phyloP scores from a whole-genome alignment of 2,888 invertebrate species.

The Allolobophora icterica region DNA sequence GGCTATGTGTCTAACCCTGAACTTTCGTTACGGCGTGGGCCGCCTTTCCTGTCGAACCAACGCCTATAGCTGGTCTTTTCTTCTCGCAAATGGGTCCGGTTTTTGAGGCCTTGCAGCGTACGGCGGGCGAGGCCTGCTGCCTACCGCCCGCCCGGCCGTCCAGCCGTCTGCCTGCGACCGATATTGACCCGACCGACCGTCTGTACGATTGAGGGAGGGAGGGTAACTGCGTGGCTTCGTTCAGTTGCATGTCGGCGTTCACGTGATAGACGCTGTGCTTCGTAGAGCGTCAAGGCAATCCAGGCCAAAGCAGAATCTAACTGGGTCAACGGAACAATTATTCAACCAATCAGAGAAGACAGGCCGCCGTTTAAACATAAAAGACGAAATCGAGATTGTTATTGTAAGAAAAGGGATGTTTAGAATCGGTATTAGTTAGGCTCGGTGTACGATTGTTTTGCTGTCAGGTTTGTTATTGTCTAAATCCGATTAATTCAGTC shows the following conservation, averaged over 20 bases:
- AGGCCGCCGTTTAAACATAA: background rate
- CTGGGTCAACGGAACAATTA: constrained; percentile 17
- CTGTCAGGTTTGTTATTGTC: background rate
- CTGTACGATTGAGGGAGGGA: background rate
- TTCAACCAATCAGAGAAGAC: background rate
- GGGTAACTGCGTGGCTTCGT: background rate
- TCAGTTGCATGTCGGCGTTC: background rate
- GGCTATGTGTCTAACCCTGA: background rate
- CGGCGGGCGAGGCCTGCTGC: background rate
- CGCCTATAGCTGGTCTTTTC: background rate
- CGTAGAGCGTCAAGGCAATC: background rate
- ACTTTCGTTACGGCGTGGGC: background rate
- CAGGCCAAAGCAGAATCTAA: constrained; percentile 8
- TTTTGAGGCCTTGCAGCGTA: background rate
- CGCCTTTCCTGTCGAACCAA: background rate
- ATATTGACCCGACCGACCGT: no score
- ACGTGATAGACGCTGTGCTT: background rate
- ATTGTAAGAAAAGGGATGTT: background rate
- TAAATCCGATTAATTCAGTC: background rate
- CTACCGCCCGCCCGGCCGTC: background rate
- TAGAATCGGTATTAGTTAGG: background rate
- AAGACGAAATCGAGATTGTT: background rate
- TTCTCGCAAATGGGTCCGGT: background rate
- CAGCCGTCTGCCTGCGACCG: background rate
- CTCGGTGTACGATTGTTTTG: background rate